Percentiles rank a stretch among this genome's conserved stretches.
Evolutionary conservation across 92 coral and sea anemone species (phyloP).

Genomic region (Montipora capitata): DNA sequence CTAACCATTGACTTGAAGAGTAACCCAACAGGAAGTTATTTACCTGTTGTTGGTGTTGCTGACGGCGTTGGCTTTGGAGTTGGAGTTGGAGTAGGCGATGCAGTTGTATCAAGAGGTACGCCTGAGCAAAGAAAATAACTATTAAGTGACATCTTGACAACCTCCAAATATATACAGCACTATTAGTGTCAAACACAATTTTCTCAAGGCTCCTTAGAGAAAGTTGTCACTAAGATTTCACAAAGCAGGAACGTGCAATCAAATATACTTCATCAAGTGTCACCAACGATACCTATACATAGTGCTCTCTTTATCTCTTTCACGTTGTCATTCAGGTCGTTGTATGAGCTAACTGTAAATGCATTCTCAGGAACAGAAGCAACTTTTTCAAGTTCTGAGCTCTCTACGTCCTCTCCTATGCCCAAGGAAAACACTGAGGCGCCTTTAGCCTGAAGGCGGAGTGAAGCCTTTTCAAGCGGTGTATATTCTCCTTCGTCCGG

Average conservation of each 20-base stretch:
- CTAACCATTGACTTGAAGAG: neutral
- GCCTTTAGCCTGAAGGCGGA: constrained; percentile 39
- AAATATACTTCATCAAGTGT: too few relatives aligned
- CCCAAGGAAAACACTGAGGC: constrained; percentile 73
- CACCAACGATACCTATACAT: constrained; percentile 60
- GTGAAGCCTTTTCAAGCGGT: constrained; percentile 49
- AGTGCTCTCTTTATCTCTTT: constrained; percentile 36
- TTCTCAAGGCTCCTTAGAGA: too few relatives aligned
- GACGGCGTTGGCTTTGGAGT: constrained; percentile 19
- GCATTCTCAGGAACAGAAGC: constrained; percentile 65
- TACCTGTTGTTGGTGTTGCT: constrained; percentile 20
- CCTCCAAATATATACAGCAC: too few relatives aligned
- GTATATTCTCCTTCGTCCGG: constrained; percentile 63
- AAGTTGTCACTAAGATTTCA: too few relatives aligned
- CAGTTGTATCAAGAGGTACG: neutral
- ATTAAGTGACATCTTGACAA: neutral
- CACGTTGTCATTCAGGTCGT: constrained; percentile 44
- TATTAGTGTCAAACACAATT: neutral
- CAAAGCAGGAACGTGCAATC: too few relatives aligned
- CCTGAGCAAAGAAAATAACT: neutral
- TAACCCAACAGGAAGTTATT: neutral
- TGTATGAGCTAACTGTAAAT: constrained; percentile 53
- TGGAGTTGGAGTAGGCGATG: constrained; percentile 15
- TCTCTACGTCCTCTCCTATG: constrained; percentile 53
- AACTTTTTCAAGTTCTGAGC: constrained; percentile 57